Percentiles rank a stretch among this genome's conserved stretches.
These are phyloP conservation scores for Clistopyga incitator DNA, from an alignment of 2,888 invertebrate species.

Conservation along the genomic window DNA sequence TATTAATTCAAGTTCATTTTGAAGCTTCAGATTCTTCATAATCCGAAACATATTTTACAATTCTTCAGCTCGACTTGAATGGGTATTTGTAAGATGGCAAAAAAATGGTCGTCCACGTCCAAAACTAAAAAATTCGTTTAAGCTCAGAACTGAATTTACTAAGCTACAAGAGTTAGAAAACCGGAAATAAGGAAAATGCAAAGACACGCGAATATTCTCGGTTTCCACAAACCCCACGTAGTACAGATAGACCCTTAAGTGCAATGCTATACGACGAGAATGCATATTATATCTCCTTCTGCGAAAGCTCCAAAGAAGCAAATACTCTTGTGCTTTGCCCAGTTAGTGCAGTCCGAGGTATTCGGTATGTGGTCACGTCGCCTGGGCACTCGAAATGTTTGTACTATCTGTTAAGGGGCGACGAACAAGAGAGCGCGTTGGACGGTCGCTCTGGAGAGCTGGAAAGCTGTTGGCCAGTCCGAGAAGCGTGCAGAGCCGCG, in stretches of 20 bases:
- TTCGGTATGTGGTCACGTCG: constrained; percentile 58
- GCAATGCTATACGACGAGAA: background rate
- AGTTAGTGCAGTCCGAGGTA: constrained; percentile 24
- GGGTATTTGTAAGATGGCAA: too few species aligned
- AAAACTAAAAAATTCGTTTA: background rate
- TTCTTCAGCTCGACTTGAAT: too few species aligned
- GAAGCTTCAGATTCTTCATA: background rate
- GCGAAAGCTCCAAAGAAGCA: background rate
- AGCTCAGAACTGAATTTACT: background rate
- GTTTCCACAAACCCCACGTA: background rate
- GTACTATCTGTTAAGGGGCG: constrained; percentile 70
- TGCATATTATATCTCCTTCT: background rate
- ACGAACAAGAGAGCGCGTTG: constrained; percentile 44
- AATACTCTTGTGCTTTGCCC: constrained; percentile 3
- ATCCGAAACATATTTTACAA: background rate
- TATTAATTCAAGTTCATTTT: too few species aligned
- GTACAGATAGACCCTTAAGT: background rate
- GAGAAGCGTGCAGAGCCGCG: constrained; percentile 37
- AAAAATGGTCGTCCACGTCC: too few species aligned
- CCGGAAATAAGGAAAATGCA: background rate
- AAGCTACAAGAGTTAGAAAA: background rate
- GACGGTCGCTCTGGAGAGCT: constrained; percentile 57
- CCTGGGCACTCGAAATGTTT: constrained; percentile 74
- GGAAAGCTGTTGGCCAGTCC: constrained; percentile 39
- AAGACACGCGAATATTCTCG: background rate